These are phyloP conservation scores for Holotrichia oblita DNA, from an alignment of 1,140 invertebrate species.

Conservation along the genomic window DNA sequence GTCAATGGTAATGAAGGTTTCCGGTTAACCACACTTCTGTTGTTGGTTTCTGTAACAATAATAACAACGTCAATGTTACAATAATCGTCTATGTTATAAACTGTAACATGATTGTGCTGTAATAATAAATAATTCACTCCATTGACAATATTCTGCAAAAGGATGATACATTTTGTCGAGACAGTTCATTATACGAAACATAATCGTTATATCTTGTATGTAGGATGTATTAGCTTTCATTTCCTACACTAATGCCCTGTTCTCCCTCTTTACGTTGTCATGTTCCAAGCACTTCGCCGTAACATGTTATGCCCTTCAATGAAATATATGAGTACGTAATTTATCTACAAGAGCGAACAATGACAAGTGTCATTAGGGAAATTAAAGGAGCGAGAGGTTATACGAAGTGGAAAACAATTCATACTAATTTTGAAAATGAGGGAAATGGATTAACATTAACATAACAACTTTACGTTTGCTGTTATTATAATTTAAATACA, in stretches of 20 bases:
- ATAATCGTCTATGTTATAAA: neutral
- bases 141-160: neutral
- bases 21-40: constrained; percentile 53
- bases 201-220: constrained; percentile 10
- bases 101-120: neutral
- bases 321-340: neutral
- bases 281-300: neutral
- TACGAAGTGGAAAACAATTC: neutral
- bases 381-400: constrained; percentile 23
- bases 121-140: neutral
- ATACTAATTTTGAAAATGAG: neutral
- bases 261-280: neutral
- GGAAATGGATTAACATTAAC: neutral
- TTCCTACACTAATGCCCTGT: neutral
- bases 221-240: constrained; percentile 10
- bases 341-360: neutral
- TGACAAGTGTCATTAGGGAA: neutral
- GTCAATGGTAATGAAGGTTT: constrained; percentile 62
- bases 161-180: neutral
- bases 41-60: constrained; percentile 43
- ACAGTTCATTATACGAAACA: constrained; percentile 21
- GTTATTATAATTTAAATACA: no score
- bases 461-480: neutral
- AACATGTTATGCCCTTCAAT: neutral
- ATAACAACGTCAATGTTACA: neutral